These are phyloP conservation scores for Stenchaetothrips biformis DNA, from an alignment of 2,888 invertebrate species.

Conservation along the genomic window DNA sequence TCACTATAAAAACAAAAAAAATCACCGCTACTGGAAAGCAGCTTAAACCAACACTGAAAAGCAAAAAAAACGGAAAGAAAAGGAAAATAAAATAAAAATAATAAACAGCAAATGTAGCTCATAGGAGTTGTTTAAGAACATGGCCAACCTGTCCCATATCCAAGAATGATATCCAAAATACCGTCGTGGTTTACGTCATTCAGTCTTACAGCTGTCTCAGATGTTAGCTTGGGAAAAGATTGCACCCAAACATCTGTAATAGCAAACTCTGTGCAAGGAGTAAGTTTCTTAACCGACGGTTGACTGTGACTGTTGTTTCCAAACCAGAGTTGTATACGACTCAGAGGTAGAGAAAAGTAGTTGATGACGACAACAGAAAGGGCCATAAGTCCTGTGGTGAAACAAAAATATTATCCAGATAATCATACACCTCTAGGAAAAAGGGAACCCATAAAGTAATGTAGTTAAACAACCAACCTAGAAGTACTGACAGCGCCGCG, in stretches of 20 bases:
- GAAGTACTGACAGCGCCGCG: constrained; percentile 55
- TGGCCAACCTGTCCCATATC: constrained; percentile 66
- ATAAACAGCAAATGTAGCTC: constrained; percentile 27
- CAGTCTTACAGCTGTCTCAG: constrained; percentile 67
- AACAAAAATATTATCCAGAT: constrained; percentile 26
- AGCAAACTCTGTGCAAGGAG: constrained; percentile 57
- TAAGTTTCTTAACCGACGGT: constrained; percentile 43
- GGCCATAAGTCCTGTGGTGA: constrained; percentile 54
- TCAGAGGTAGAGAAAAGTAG: constrained; percentile 60
- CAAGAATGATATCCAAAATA: constrained; percentile 65
- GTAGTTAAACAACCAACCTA: constrained; percentile 45
- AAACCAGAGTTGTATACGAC: constrained; percentile 57
- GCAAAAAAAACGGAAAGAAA: constrained; percentile 35
- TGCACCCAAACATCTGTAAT: constrained; percentile 62
- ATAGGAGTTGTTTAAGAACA: constrained; percentile 19
- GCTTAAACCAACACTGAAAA: constrained; percentile 26
- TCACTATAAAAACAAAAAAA: constrained; percentile 26
- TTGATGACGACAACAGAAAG: constrained; percentile 60
- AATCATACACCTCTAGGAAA: background rate
- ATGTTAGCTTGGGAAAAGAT: constrained; percentile 62
- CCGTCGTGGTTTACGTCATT: constrained; percentile 68
- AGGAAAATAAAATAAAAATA: constrained; percentile 33
- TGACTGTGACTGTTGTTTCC: constrained; percentile 43
- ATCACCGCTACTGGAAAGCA: background rate
- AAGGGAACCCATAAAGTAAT: constrained; percentile 26